Evolutionary conservation across 2,797 vertebrate genomes (phyloP).

Genomic region (Choloepus didactylus): DNA sequence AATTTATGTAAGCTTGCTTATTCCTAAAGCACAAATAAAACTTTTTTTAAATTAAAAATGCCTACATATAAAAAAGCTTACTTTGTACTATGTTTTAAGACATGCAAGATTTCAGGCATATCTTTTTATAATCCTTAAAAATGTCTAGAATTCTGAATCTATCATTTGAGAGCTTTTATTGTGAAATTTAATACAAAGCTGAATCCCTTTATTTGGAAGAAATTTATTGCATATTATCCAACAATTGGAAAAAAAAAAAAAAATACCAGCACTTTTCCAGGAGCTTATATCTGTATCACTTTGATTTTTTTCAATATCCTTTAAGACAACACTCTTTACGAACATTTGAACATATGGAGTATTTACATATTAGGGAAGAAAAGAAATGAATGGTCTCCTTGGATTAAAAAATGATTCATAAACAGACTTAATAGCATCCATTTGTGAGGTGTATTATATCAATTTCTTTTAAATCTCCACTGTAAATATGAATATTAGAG

Average conservation of each 20-base stretch:
- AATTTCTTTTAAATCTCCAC: constrained; percentile 66
- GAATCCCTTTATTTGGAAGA: constrained; percentile 57
- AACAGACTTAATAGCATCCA: constrained; percentile 51
- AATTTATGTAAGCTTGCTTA: constrained; percentile 71
- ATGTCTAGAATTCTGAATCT: constrained; percentile 60
- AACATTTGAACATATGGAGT: constrained; percentile 37
- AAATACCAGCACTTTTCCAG: constrained; percentile 61
- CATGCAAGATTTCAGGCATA: constrained; percentile 43
- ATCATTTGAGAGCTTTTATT: constrained; percentile 65
- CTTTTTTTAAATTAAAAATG: constrained; percentile 72
- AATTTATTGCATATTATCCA: constrained; percentile 68
- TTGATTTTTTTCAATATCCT: constrained; percentile 35
- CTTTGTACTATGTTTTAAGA: constrained; percentile 71
- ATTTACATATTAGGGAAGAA: constrained; percentile 19
- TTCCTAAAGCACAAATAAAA: constrained; percentile 77
- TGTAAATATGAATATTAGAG: constrained; percentile 66
- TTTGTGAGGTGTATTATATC: constrained; percentile 27
- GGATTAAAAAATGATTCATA: constrained; percentile 58
- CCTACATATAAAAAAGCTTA: constrained; percentile 60
- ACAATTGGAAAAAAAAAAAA: constrained; percentile 45
- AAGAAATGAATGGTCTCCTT: constrained; percentile 45
- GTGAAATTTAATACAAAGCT: constrained; percentile 71
- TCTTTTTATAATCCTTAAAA: constrained; percentile 66
- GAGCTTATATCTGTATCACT: constrained; percentile 67
- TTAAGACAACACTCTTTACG: constrained; percentile 67